Percentiles rank a stretch among this genome's conserved stretches.
Evolutionary conservation across 2,797 vertebrate species (phyloP).

Genomic region (Craterocephalus amniculus): DNA sequence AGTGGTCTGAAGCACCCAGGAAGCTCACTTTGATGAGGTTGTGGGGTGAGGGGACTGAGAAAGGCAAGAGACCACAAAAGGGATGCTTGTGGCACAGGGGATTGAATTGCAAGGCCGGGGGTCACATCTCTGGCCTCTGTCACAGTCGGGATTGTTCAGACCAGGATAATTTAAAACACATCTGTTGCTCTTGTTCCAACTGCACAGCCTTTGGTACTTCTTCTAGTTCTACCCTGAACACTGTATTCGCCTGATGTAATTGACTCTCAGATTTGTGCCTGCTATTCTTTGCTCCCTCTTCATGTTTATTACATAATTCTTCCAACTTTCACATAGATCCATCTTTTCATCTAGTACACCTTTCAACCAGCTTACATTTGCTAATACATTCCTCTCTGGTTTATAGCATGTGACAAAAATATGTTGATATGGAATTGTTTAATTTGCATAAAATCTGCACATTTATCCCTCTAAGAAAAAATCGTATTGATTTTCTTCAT

Average conservation of each 20-base stretch:
- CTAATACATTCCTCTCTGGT: background rate
- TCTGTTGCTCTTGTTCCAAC: constrained; percentile 64
- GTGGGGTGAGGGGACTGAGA: background rate
- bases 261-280: constrained; percentile 13
- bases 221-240: constrained; percentile 14
- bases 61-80: constrained; percentile 44
- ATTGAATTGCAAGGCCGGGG: constrained; percentile 62
- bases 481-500: constrained; percentile 9
- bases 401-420: constrained; percentile 3
- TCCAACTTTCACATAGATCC: constrained; percentile 21
- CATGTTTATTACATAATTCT: constrained; percentile 5
- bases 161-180: constrained; percentile 70
- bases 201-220: constrained; percentile 19
- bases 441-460: constrained; percentile 27
- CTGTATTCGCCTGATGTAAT: constrained; percentile 2
- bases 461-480: background rate
- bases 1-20: constrained; percentile 51
- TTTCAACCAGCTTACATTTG: background rate
- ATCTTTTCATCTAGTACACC: background rate
- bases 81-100: constrained; percentile 44
- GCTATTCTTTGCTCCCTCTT: constrained; percentile 20
- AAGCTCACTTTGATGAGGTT: constrained; percentile 45
- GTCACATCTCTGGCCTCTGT: constrained; percentile 57
- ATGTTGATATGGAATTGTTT: constrained; percentile 7
- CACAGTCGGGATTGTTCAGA: constrained; percentile 56